Conservation (phyloP, 2,797 vertebrate genomes). For the Phyllotis vaccarum region DNA sequence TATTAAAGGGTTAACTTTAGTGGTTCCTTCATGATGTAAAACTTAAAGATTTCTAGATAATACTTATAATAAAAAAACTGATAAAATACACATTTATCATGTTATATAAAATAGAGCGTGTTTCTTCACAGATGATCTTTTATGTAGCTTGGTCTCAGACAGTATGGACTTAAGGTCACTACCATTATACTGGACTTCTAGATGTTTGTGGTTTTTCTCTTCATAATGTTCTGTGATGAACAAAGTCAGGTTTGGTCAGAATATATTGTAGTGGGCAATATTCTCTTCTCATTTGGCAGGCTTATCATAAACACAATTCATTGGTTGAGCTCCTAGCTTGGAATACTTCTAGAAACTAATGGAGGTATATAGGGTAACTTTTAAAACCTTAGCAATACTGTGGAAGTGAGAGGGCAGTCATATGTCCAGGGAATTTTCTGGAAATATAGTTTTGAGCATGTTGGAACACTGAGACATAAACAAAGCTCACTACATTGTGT, state of each 20-base stretch:
- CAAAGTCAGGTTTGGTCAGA: constrained; percentile 95
- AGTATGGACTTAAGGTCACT: constrained; percentile 94
- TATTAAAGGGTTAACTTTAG: not conserved
- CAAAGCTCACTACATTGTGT: not conserved
- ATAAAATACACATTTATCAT: not conserved
- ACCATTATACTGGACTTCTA: constrained; percentile 94
- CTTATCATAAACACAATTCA: not conserved
- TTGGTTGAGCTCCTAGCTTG: not conserved
- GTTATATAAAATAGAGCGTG: not conserved
- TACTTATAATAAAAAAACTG: not conserved
- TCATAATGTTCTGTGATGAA: constrained; percentile 98
- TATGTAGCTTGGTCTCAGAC: constrained; percentile 95
- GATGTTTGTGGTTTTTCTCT: constrained; percentile 95
- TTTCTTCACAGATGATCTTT: constrained; percentile 93
- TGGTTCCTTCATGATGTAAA: not conserved
- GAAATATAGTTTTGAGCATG: not conserved
- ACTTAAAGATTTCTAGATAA: not conserved
- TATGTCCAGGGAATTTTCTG: not conserved
- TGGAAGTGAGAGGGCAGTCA: not conserved
- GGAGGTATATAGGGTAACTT: not conserved
- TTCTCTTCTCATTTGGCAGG: constrained; percentile 84
- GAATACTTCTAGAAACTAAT: not conserved
- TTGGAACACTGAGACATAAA: not conserved
- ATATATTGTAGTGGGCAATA: constrained; percentile 95
- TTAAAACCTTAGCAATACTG: not conserved